Evolutionary conservation across 2,888 invertebrate genomes (phyloP).

Genomic region (Mamestra brassicae): DNA sequence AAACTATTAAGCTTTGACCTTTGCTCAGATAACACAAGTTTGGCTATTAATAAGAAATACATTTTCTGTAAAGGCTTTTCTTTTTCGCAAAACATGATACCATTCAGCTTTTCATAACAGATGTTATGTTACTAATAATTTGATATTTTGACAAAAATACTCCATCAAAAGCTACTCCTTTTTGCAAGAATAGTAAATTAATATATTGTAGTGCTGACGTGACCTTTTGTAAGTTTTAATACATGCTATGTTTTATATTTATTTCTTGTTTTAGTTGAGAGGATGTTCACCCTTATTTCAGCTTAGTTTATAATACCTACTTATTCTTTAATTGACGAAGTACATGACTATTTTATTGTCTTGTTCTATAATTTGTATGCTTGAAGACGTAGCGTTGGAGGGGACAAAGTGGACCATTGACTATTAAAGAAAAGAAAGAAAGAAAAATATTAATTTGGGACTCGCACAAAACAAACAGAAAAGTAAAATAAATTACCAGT

Average conservation of each 20-base stretch:
- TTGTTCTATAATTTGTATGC: background rate
- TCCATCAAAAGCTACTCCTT: slow-evolving; percentile 25
- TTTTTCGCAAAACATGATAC: background rate
- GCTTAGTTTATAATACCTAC: background rate
- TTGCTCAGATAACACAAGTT: background rate
- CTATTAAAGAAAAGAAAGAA: no score
- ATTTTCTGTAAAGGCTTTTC: background rate
- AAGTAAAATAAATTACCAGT: no score
- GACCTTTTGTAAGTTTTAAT: slow-evolving; percentile 11
- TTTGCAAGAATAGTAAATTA: background rate
- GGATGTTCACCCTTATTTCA: background rate
- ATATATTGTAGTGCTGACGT: background rate
- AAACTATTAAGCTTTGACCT: background rate
- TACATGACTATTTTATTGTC: no score
- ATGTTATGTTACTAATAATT: slow-evolving; percentile 7
- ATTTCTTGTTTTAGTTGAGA: background rate
- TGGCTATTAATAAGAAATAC: background rate
- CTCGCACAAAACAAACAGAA: no score
- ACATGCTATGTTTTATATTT: background rate
- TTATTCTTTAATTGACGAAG: background rate
- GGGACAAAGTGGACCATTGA: background rate
- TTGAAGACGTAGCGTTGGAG: background rate
- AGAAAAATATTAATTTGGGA: no score
- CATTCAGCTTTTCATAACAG: slow-evolving; percentile 3
- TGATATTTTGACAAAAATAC: slow-evolving; percentile 26